phyloP scores from a whole-genome alignment of 2,113 vertebrate species.

The Gnathonemus echidnorhynchus region DNA sequence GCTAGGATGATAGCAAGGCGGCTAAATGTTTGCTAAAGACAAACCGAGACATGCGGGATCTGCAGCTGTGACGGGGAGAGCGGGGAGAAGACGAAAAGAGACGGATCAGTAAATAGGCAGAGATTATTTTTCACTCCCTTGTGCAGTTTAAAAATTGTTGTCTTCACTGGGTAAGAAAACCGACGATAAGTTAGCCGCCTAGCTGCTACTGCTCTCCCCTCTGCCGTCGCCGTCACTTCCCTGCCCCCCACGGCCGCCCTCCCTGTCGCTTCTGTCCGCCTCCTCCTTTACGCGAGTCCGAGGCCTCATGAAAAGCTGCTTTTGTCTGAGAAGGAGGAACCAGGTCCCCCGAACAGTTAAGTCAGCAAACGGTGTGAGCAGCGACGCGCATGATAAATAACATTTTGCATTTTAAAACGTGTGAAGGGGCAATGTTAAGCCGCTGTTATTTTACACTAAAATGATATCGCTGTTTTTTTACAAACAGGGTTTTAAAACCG shows the following conservation, averaged over 20 bases:
- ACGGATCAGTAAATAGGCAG: slow-evolving; percentile 6
- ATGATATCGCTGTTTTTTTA: background rate
- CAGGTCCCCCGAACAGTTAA: slow-evolving; percentile 58
- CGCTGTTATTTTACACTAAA: background rate
- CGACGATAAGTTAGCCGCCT: slow-evolving; percentile 25
- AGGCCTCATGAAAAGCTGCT: slow-evolving; percentile 59
- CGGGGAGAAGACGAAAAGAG: slow-evolving; percentile 18
- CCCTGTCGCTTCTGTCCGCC: slow-evolving; percentile 31
- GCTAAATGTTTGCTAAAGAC: slow-evolving; percentile 18
- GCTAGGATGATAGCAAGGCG: background rate
- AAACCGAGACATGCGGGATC: slow-evolving; percentile 23
- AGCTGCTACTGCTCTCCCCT: slow-evolving; percentile 41
- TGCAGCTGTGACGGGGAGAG: slow-evolving; percentile 15
- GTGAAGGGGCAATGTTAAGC: background rate
- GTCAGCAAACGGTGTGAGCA: slow-evolving; percentile 29
- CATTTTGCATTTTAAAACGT: background rate
- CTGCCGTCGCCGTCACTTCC: slow-evolving; percentile 6
- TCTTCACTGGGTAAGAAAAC: slow-evolving; percentile 43
- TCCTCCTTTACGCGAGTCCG: slow-evolving; percentile 33
- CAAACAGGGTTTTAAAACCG: background rate
- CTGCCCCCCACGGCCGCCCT: slow-evolving; percentile 31
- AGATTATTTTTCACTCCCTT: slow-evolving; percentile 20
- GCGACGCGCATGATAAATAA: background rate
- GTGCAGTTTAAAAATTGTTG: slow-evolving; percentile 30
- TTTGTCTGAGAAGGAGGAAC: slow-evolving; percentile 59